Conservation (phyloP, 1,140 invertebrate species). For the Aphidius ervi region DNA sequence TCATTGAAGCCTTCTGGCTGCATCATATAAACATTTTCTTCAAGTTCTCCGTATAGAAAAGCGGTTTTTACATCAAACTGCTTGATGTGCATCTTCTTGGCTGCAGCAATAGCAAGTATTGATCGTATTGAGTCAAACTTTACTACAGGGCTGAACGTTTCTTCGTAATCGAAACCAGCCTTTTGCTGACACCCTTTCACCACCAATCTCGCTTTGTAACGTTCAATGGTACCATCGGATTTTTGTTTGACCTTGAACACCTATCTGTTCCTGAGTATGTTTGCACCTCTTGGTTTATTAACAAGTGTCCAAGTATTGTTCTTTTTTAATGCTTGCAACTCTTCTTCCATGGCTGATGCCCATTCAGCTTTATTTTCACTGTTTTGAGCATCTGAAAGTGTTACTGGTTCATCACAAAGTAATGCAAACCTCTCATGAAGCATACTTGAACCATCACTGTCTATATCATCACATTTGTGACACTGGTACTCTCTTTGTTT, state of each 20-base stretch:
- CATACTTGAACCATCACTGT: no score
- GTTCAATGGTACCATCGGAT: background rate
- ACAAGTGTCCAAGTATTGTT: conserved; percentile 28
- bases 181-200: background rate
- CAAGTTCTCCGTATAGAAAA: background rate
- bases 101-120: background rate
- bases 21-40: background rate
- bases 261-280: conserved; percentile 19
- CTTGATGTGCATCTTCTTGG: background rate
- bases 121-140: background rate
- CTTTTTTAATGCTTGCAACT: conserved; percentile 16
- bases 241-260: background rate
- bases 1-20: background rate
- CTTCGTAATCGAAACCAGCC: background rate
- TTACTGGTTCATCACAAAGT: background rate
- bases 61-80: conserved; percentile 1
- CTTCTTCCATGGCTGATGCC: background rate
- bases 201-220: background rate
- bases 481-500: no score
- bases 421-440: no score
- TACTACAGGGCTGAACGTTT: background rate
- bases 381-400: conserved; percentile 14
- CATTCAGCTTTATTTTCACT: conserved; percentile 8
- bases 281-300: conserved; percentile 16
- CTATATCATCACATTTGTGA: no score